These are phyloP conservation scores for Orussus abietinus DNA, from an alignment of 1,140 invertebrate genomes.

Conservation along the genomic window DNA sequence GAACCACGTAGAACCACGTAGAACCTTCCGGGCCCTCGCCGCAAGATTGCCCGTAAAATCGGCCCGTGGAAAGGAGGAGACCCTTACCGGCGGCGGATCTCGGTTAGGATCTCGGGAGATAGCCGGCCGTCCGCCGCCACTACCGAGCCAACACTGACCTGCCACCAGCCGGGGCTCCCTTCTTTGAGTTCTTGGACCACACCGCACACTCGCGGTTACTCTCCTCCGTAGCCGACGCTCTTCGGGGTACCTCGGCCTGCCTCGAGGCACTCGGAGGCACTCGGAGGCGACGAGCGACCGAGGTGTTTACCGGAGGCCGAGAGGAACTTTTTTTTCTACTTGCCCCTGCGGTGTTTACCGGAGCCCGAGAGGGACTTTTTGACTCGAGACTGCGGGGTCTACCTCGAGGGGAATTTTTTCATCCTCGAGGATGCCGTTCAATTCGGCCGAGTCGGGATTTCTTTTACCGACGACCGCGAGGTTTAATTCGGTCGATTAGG, in stretches of 20 bases:
- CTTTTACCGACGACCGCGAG: too few relatives aligned
- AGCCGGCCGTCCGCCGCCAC: constrained; percentile 23
- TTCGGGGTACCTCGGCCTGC: too few relatives aligned
- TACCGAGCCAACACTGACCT: constrained; percentile 40
- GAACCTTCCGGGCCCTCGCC: too few relatives aligned
- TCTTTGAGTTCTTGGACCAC: constrained; percentile 13
- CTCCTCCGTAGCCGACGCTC: constrained; percentile 4
- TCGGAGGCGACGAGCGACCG: not conserved
- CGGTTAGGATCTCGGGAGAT: not conserved
- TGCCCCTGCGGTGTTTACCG: constrained; percentile 1
- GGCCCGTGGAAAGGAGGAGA: constrained; percentile 8
- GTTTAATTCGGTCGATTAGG: too few relatives aligned
- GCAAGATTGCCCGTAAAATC: too few relatives aligned
- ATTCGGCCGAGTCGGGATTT: too few relatives aligned
- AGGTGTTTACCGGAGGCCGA: not conserved
- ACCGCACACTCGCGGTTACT: constrained; percentile 2
- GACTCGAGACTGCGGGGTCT: too few relatives aligned
- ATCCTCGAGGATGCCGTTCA: too few relatives aligned
- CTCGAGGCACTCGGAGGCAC: too few relatives aligned
- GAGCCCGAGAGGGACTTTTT: too few relatives aligned
- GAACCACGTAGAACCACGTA: too few relatives aligned
- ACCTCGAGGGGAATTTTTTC: too few relatives aligned
- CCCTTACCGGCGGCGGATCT: constrained; percentile 1
- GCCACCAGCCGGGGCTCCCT: constrained; percentile 30
- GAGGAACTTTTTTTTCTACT: constrained; percentile 2